phyloP scores from a whole-genome alignment of 92 coral and sea anemone genomes.

The Porites cylindrica region DNA sequence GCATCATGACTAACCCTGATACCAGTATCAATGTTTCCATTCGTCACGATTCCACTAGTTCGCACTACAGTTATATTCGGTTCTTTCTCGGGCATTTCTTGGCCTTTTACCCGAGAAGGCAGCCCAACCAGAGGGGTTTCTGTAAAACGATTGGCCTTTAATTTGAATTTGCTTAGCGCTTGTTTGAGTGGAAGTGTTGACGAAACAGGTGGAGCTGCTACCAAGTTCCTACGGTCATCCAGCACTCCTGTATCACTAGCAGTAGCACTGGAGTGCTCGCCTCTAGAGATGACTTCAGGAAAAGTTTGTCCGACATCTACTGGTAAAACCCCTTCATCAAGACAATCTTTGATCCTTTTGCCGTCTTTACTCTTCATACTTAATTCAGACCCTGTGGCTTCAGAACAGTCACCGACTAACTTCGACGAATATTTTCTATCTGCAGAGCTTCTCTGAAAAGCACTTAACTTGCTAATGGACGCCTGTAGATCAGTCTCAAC shows the following conservation, averaged over 20 bases:
- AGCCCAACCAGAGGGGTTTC: background rate
- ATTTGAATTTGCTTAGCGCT: background rate
- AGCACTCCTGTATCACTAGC: background rate
- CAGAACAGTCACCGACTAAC: background rate
- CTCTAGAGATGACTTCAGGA: background rate
- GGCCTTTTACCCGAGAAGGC: background rate
- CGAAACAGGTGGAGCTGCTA: background rate
- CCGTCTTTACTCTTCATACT: background rate
- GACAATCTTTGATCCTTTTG: background rate
- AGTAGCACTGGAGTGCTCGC: slow-evolving; percentile 8
- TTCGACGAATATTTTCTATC: background rate
- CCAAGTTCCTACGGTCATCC: slow-evolving; percentile 3
- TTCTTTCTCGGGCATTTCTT: background rate
- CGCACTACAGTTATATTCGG: background rate
- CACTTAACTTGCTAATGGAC: slow-evolving; percentile 55
- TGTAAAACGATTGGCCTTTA: background rate
- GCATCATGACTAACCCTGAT: background rate
- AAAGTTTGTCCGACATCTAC: background rate
- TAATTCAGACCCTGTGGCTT: background rate
- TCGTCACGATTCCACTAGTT: background rate
- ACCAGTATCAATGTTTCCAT: background rate
- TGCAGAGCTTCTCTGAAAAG: slow-evolving; percentile 48
- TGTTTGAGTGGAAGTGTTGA: background rate
- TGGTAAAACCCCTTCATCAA: background rate
- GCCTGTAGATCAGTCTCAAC: slow-evolving; percentile 4